Conservation (phyloP, 1,140 invertebrate species). For the Macrotrachela quadricornifera region DNA sequence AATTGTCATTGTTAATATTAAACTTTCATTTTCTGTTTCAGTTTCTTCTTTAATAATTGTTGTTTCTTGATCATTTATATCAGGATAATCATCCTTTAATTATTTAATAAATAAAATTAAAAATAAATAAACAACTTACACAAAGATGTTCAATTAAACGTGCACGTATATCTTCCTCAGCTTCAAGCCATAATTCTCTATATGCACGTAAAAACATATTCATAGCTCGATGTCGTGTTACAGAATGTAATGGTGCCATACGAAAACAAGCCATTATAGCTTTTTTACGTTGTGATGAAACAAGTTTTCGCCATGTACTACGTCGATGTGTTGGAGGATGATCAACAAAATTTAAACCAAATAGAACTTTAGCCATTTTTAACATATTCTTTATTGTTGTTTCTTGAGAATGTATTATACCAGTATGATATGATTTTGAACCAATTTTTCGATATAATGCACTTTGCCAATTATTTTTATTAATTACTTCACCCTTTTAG, state of each 20-base stretch:
- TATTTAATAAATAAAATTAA: too few species aligned
- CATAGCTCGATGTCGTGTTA: conserved; percentile 90
- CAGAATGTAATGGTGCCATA: conserved; percentile 81
- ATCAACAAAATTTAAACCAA: conserved; percentile 94
- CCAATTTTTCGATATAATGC: conserved; percentile 89
- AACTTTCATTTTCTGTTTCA: conserved; percentile 60
- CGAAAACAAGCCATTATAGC: conserved; percentile 98
- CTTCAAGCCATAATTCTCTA: conserved; percentile 74
- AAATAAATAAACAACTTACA: too few species aligned
- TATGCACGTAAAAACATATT: conserved; percentile 89
- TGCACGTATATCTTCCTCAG: conserved; percentile 47
- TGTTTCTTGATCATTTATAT: neutral
- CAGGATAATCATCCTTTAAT: too few species aligned
- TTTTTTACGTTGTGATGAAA: conserved; percentile 90
- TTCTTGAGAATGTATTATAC: conserved; percentile 25
- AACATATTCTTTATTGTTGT: conserved; percentile 82
- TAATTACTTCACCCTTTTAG: neutral
- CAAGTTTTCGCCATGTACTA: conserved; percentile 79
- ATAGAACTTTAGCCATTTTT: conserved; percentile 96
- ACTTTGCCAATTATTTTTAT: conserved; percentile 59
- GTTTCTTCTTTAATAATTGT: conserved; percentile 55
- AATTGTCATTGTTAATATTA: too few species aligned
- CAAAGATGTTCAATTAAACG: too few species aligned
- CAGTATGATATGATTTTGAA: conserved; percentile 36
- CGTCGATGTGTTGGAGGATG: conserved; percentile 87